Evolutionary conservation across 23 tunicate genomes (phyloP).

Genomic region (Styela plicata): DNA sequence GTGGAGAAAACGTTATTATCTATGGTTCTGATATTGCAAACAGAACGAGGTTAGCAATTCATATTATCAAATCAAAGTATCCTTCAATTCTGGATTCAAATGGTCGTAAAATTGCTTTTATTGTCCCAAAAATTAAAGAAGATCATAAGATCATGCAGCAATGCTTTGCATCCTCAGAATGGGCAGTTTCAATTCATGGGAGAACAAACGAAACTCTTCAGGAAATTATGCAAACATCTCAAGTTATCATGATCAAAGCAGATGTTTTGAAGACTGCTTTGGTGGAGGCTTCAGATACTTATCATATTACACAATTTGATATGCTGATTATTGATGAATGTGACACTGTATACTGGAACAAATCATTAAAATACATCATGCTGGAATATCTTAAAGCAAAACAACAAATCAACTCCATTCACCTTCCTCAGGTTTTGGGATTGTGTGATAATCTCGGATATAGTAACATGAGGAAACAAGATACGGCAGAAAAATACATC

Average conservation of each 20-base stretch:
- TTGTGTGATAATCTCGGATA: slow-evolving; percentile 34
- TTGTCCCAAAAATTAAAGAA: slow-evolving; percentile 44
- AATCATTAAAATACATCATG: slow-evolving; percentile 16
- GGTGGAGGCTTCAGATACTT: background rate
- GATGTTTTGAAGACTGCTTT: slow-evolving; percentile 29
- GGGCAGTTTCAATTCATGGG: slow-evolving; percentile 1
- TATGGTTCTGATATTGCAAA: slow-evolving; percentile 23
- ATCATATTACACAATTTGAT: slow-evolving; percentile 29
- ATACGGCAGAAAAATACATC: slow-evolving; percentile 20
- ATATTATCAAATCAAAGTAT: slow-evolving; percentile 23
- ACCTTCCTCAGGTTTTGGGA: slow-evolving; percentile 37
- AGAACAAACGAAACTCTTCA: background rate
- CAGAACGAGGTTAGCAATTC: slow-evolving; percentile 42
- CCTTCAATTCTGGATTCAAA: slow-evolving; percentile 1
- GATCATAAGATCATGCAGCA: slow-evolving; percentile 27
- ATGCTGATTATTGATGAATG: slow-evolving; percentile 59
- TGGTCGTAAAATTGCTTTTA: slow-evolving; percentile 29
- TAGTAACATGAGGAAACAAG: slow-evolving; percentile 1
- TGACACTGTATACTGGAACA: slow-evolving; percentile 16
- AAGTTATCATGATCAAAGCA: slow-evolving; percentile 36
- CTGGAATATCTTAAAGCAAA: slow-evolving; percentile 5
- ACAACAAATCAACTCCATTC: background rate
- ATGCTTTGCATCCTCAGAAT: slow-evolving; percentile 2
- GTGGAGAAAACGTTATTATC: slow-evolving; percentile 3
- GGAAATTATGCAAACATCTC: background rate